Evolutionary conservation across 2,888 invertebrate genomes (phyloP).

Genomic region (Aphidoletes aphidimyza): DNA sequence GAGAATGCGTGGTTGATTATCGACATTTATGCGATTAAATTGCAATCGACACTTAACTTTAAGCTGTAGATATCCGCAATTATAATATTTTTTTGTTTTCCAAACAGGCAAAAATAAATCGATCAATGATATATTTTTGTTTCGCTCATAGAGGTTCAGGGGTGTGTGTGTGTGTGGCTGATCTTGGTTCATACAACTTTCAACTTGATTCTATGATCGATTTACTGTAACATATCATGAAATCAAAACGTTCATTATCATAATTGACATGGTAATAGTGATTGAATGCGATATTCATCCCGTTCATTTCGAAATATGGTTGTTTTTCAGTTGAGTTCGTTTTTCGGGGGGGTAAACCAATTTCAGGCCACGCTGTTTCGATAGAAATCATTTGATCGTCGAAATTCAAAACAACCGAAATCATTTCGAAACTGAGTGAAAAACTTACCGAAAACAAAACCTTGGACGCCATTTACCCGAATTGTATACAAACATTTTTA

Average conservation of each 20-base stretch:
- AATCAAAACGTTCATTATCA: constrained; percentile 19
- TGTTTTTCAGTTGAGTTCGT: no score
- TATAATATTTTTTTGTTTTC: no score
- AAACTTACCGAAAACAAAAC: no score
- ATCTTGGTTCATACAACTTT: background rate
- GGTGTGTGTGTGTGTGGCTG: background rate
- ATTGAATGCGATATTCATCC: no score
- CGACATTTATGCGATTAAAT: constrained; percentile 13
- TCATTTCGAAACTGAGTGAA: no score
- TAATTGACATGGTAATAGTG: constrained; percentile 11
- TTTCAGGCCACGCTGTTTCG: no score
- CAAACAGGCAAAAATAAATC: background rate
- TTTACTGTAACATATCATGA: background rate
- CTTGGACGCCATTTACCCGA: background rate
- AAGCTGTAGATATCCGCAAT: constrained; percentile 13
- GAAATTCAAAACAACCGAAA: no score
- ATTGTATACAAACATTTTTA: background rate
- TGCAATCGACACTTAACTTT: constrained; percentile 15
- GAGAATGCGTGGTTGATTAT: background rate
- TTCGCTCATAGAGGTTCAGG: background rate
- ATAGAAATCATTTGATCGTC: no score
- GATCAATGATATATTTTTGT: background rate
- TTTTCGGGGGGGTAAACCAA: no score
- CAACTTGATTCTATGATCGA: background rate
- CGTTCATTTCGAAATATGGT: no score